Base-by-base conservation (phyloP, 2,797 vertebrate genomes). In the Oreochromis mossambicus region DNA sequence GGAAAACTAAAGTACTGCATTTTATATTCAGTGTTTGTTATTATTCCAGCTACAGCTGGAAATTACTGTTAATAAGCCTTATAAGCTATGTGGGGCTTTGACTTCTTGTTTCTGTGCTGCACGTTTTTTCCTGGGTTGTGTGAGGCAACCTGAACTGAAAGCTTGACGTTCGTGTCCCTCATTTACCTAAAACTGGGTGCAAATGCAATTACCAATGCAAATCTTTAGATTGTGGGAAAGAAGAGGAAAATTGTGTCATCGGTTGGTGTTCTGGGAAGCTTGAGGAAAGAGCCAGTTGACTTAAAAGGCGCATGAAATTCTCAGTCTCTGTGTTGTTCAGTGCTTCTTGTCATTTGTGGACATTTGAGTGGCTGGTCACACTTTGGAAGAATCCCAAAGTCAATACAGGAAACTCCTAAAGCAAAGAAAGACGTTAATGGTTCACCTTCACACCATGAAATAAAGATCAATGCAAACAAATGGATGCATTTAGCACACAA, bases 381-480 rank as follows among this genome's bases (percentile, higher is more conserved):
- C 78, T 86, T 83, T 86, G 54, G 34, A 86, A 36, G 63, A 83
- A 51, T 87, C 79, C 58, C 32, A 61, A 79, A 80, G 89, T 95
- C 90, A 77, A 95, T 95, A 82, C 50, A 90, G 87, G 88, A 94
- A 94, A 90, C 87, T 93, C 88, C 88, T 80, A 81, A 87, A 93
- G 85, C 87, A 90, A 88, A 92, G 79, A 89, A 81, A 82, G 56
- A 92, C 93, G 90, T 93, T 94, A 95, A 94, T 93, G 88, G 90
- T 94, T 92, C 82, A 88, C 88, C 84, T 92, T 91, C 66, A 89
- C 83, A 81, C 83, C 43, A 55, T 88, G 83, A 89, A 92, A 91
- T 78, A 81, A 55, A 61, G 61, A 94, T 95, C 94, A 90, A 94
- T 95, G 85, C 15, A 87, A 89, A 91, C 88, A 93, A 94, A 95